Evolutionary conservation across 2,113 vertebrate species (phyloP), one percentile per base, ranked within the genome.

Genomic region (Acanthochromis polyacanthus): DNA sequence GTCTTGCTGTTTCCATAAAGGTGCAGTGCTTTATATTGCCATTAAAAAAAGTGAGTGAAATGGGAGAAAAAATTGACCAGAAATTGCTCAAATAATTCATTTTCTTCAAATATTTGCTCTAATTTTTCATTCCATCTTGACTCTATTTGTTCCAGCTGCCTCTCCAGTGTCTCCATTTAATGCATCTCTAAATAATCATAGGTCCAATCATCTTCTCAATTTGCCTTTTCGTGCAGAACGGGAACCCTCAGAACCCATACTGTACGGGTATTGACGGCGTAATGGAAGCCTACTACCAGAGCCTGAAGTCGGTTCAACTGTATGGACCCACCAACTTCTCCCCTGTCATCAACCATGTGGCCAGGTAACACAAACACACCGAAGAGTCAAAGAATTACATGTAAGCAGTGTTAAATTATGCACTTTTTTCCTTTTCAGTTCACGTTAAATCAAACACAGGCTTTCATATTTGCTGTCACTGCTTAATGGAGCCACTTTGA

Each of bases 201-300:
- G 25, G 25, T 25, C 25, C 3, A 25, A 25, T 25, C 25, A 3
- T 25, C 25, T 25, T 3, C 25, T 25, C 1, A 3, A 2, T 25
- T 25, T 25, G 25, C 25, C 25, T 25, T 25, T 25, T 25, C 3
- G 2, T n/a, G 2, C 32, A 99, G 98, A 99, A 99, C 48, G 98
- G 98, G 76, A 99, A 98, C 81, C 97, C 98, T 78, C 97, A 97
- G 89, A 99, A 99, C 79, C 98, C 98, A 0, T 99, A 99, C 83
- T 99, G 98, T 77, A 89, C 95, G 43, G 97, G 98, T 55, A 98
- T 99, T 17, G 97, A 99, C 5, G 98, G 98, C 1, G 98, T 99
- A 46, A 97, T 99, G 97, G 98, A 99, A 63, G 97, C 97, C 0
- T 99, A 99, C 78, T 99, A 99, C 63, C 95, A 95, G 92, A 99